phyloP scores from a whole-genome alignment of 2,113 vertebrate species.

The Forbesichthys papilliferus region DNA sequence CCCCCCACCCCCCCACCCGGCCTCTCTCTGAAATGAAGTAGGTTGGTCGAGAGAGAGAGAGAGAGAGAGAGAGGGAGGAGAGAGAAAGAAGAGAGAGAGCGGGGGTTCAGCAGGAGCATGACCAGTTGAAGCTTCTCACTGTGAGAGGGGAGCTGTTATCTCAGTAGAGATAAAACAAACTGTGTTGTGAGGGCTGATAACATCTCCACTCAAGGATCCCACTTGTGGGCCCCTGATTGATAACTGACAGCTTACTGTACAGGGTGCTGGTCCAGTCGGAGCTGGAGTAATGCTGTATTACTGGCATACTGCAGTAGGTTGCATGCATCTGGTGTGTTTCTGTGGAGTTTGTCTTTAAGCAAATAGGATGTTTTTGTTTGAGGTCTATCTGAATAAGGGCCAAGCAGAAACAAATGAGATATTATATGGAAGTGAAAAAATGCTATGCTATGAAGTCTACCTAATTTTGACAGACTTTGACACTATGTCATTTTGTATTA shows the following conservation, averaged over 20 bases:
- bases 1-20: too few relatives aligned
- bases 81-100: conserved; percentile 8
- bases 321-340: conserved; percentile 54
- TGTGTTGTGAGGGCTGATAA: conserved; percentile 79
- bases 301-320: conserved; percentile 50
- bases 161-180: conserved; percentile 71
- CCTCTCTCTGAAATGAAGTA: too few relatives aligned
- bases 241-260: conserved; percentile 65
- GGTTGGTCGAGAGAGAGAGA: background rate
- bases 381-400: background rate
- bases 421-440: too few relatives aligned
- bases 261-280: conserved; percentile 30
- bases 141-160: conserved; percentile 68
- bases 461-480: background rate
- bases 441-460: background rate
- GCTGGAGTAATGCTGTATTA: conserved; percentile 23
- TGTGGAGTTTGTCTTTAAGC: conserved; percentile 39
- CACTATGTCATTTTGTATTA: background rate
- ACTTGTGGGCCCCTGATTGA: conserved; percentile 77
- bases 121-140: conserved; percentile 53
- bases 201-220: conserved; percentile 78
- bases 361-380: conserved; percentile 40
- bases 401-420: background rate
- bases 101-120: conserved; percentile 47
- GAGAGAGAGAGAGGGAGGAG: conserved; percentile 15